Evolutionary conservation across 2,888 invertebrate species (phyloP).

Genomic region (Drosophila paranaensis): DNA sequence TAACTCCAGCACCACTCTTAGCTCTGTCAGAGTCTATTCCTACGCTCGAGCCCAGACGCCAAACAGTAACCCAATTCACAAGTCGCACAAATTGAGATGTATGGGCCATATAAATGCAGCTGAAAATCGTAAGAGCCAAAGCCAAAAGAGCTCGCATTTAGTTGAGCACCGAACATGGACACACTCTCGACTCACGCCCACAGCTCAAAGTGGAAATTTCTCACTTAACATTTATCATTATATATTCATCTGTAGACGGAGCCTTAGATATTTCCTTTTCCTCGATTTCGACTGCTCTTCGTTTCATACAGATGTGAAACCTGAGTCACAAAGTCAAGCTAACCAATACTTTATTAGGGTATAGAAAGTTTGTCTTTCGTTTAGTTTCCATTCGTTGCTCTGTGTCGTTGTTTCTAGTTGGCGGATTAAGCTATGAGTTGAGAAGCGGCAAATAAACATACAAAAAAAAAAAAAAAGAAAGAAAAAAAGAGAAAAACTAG

Average conservation of each 20-base stretch:
- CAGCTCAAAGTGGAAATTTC: neutral
- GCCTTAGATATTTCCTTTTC: neutral
- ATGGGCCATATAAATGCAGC: slow-evolving; percentile 55
- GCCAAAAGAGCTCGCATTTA: slow-evolving; percentile 14
- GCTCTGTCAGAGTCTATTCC: slow-evolving; percentile 42
- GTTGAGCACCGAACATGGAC: slow-evolving; percentile 8
- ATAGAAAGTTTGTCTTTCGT: slow-evolving; percentile 49
- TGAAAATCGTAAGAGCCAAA: slow-evolving; percentile 37
- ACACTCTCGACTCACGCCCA: slow-evolving; percentile 28
- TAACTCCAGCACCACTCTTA: slow-evolving; percentile 32
- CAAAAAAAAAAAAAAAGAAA: slow-evolving; percentile 20
- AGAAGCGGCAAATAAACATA: slow-evolving; percentile 45
- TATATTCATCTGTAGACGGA: neutral
- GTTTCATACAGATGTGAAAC: neutral
- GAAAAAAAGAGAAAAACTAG: slow-evolving; percentile 15
- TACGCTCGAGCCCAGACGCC: slow-evolving; percentile 23
- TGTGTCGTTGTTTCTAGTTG: slow-evolving; percentile 49
- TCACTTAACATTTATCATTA: neutral
- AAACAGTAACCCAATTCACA: slow-evolving; percentile 52
- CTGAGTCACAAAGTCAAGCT: neutral
- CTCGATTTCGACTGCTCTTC: neutral
- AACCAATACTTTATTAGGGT: slow-evolving; percentile 24
- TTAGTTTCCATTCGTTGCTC: slow-evolving; percentile 9
- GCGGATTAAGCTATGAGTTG: slow-evolving; percentile 67
- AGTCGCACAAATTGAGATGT: slow-evolving; percentile 65